Conservation (phyloP, 2,113 vertebrate species). For the Sula dactylatra region DNA sequence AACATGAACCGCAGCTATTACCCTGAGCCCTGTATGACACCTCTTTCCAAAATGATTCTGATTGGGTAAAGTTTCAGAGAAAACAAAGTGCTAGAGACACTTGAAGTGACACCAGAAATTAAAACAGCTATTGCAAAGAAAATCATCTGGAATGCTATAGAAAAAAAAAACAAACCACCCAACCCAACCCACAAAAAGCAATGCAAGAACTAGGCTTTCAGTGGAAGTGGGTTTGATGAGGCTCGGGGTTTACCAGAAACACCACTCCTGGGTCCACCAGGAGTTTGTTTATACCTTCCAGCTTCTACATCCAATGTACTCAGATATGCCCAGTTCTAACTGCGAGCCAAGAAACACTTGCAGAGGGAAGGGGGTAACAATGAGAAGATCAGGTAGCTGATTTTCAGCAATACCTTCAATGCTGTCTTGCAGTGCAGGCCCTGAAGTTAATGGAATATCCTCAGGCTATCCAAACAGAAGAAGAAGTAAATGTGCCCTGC, state of each 20-base stretch:
- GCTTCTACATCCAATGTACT: not conserved
- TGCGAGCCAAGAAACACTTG: not conserved
- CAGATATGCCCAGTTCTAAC: not conserved
- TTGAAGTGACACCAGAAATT: not conserved
- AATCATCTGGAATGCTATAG: not conserved
- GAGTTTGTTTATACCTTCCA: not conserved
- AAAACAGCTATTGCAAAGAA: not conserved
- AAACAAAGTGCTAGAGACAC: not conserved
- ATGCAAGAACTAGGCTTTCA: not conserved
- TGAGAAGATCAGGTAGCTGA: not conserved
- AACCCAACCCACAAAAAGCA: not conserved
- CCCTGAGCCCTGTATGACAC: not conserved
- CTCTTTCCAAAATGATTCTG: not conserved
- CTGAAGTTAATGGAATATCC: not conserved
- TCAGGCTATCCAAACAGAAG: not conserved
- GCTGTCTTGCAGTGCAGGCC: not conserved
- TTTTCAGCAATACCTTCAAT: not conserved
- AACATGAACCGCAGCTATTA: not conserved
- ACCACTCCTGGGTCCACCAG: not conserved
- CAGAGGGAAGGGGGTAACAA: not conserved
- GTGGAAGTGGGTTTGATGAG: not conserved
- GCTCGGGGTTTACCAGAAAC: not conserved
- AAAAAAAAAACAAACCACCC: not conserved
- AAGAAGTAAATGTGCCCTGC: not conserved
- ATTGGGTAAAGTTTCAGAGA: not conserved